Percentiles rank a stretch among this genome's conserved stretches.
phyloP scores from a whole-genome alignment of 2,888 invertebrate species.

The Cosmopolites sordidus region DNA sequence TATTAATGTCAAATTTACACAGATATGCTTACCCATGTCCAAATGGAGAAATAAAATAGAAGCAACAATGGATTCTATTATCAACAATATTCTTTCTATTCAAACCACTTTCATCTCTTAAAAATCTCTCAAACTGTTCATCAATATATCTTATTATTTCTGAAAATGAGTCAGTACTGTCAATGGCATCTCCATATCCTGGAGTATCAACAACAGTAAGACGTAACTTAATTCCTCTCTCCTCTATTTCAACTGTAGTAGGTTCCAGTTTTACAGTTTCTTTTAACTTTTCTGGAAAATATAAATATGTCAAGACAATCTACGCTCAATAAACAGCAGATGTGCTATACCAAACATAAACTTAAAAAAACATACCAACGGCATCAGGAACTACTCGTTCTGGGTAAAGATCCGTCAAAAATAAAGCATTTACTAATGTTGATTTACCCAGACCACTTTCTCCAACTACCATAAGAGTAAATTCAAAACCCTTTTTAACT shows the following conservation, averaged over 20 bases:
- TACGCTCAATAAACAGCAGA: too few relatives aligned
- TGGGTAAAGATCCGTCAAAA: conserved; percentile 91
- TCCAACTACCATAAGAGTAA: conserved; percentile 87
- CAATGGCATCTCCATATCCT: conserved; percentile 92
- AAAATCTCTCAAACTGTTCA: conserved; percentile 90
- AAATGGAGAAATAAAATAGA: conserved; percentile 95
- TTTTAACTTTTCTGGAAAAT: conserved; percentile 71
- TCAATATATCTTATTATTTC: conserved; percentile 96
- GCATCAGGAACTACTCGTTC: conserved; percentile 87
- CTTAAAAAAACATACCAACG: conserved; percentile 59
- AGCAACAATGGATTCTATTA: conserved; percentile 95
- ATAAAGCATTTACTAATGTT: conserved; percentile 90
- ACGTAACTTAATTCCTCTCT: conserved; percentile 87
- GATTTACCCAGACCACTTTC: conserved; percentile 92
- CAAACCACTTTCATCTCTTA: conserved; percentile 90
- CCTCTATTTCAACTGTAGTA: conserved; percentile 95
- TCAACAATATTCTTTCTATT: conserved; percentile 95
- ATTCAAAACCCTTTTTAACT: conserved; percentile 96
- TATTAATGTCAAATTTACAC: background rate
- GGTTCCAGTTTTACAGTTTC: conserved; percentile 93
- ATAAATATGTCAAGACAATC: conserved; percentile 1
- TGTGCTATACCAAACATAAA: background rate
- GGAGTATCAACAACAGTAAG: conserved; percentile 95
- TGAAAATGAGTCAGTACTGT: conserved; percentile 90
- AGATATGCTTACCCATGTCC: conserved; percentile 76